These are phyloP conservation scores for Dryas iulia DNA, from an alignment of 1,140 invertebrate genomes.

Conservation along the genomic window DNA sequence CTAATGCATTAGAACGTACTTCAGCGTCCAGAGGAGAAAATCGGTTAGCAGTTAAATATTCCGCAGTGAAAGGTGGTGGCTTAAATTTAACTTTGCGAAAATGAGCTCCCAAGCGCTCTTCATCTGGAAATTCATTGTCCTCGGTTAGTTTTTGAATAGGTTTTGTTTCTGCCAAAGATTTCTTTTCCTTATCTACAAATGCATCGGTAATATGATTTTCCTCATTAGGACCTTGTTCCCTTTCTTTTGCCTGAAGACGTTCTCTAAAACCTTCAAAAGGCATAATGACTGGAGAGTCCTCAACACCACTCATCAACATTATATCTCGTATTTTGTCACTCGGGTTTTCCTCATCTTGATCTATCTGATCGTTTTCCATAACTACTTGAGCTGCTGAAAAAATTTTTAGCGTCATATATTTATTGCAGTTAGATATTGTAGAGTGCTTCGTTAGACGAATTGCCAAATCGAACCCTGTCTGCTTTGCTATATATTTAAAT, in stretches of 20 bases:
- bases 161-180: slow-evolving; percentile 51
- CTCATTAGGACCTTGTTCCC: slow-evolving; percentile 34
- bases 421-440: background rate
- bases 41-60: slow-evolving; percentile 65
- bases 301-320: slow-evolving; percentile 53
- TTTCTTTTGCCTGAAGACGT: slow-evolving; percentile 58
- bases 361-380: slow-evolving; percentile 21
- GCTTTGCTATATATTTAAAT: background rate
- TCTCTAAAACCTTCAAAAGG: slow-evolving; percentile 72
- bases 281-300: slow-evolving; percentile 58
- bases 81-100: slow-evolving; percentile 65
- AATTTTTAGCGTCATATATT: background rate
- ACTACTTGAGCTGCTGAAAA: background rate
- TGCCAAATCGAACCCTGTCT: too few species aligned
- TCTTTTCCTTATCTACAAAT: slow-evolving; percentile 65
- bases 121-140: slow-evolving; percentile 49
- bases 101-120: slow-evolving; percentile 65
- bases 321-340: slow-evolving; percentile 67
- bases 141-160: slow-evolving; percentile 32
- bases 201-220: slow-evolving; percentile 35
- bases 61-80: slow-evolving; percentile 58
- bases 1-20: slow-evolving; percentile 64
- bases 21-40: slow-evolving; percentile 66
- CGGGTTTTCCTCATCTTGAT: slow-evolving; percentile 44
- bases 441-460: background rate